Base-by-base conservation (phyloP, 1,140 invertebrate species). In the Idris sp. region DNA sequence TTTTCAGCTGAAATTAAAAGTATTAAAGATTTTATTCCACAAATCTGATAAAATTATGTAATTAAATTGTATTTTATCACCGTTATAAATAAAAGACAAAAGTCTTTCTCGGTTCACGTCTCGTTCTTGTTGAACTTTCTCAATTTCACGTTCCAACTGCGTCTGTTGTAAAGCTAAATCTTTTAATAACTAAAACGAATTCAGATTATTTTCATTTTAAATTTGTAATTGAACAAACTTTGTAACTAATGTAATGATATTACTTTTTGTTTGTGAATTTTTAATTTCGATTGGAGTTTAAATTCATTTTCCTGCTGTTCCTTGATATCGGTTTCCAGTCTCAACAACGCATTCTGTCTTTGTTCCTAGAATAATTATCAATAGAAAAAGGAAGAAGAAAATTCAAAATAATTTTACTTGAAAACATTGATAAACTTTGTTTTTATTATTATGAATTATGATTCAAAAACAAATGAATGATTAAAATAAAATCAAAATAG, bases 51-150 rank as follows among this genome's bases (percentile, higher is more conserved):
- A n/a, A n/a, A n/a, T n/a, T n/a, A n/a, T n/a, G n/a, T n/a, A n/a
- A n/a, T n/a, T n/a, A n/a, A 22, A 33, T 46, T 56, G 25, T 40
- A 1, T 0, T 22, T 25, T 41, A 31, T 41, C 81, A 86, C 85
- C 84, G 53, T 83, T 80, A 28, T 82, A 82, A 79, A 87, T 84
- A 9, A 81, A 81, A 2, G 81, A 81, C 16, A 87, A 78, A 19
- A 94, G 84, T 77, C 87, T 87, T 69, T 88, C 85, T 77, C 91
- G 87, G 67, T 93, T 92, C 14, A 83, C 67, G 74, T 93, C 92
- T 80, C 87, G 90, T 74, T 88, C 84, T 74, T 89, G 89, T 76
- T 93, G 92, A 59, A 93, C 87, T 84, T 90, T 91, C 59, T 88
- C 88, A 44, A 93, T 89, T 84, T 92, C 89, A 59, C 79, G 81